Conservation (phyloP, 2,888 invertebrate genomes). For the Patella pellucida region DNA sequence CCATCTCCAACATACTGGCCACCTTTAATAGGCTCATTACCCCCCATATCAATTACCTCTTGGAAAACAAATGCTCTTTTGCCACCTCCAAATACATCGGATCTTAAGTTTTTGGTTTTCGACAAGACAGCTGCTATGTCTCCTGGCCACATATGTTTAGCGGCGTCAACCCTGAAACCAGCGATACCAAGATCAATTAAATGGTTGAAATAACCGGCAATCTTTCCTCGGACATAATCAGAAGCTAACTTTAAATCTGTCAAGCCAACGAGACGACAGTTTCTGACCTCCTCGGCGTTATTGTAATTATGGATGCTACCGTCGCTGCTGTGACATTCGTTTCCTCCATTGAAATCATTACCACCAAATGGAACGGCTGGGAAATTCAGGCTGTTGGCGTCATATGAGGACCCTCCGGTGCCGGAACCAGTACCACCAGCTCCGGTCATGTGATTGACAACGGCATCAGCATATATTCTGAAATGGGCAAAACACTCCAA, state of each 20-base stretch:
- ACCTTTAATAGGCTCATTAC: conserved; percentile 56
- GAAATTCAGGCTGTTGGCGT: conserved; percentile 56
- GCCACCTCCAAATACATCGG: conserved; percentile 48
- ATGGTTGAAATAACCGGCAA: conserved; percentile 57
- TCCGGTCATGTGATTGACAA: conserved; percentile 89
- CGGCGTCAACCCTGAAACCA: conserved; percentile 61
- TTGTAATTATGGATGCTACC: conserved; percentile 61
- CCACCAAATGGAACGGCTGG: conserved; percentile 72
- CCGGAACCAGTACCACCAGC: conserved; percentile 75
- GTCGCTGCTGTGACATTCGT: conserved; percentile 72
- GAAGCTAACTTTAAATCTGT: conserved; percentile 82
- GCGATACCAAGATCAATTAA: conserved; percentile 72
- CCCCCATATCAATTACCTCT: conserved; percentile 64
- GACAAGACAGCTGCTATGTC: conserved; percentile 48
- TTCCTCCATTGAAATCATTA: conserved; percentile 77
- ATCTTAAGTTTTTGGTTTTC: conserved; percentile 28
- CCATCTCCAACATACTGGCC: conserved; percentile 59
- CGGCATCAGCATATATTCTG: conserved; percentile 84
- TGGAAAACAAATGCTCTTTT: conserved; percentile 58
- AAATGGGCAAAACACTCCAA: conserved; percentile 14
- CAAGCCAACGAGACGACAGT: conserved; percentile 81
- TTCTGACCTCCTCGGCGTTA: conserved; percentile 71
- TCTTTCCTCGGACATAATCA: conserved; percentile 56
- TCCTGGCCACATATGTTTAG: conserved; percentile 68
- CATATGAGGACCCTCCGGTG: conserved; percentile 73